A percentile compares a stretch with the other conserved stretches of the same genome.
phyloP scores from a whole-genome alignment of 2,797 vertebrate genomes.

The Coendou prehensilis region DNA sequence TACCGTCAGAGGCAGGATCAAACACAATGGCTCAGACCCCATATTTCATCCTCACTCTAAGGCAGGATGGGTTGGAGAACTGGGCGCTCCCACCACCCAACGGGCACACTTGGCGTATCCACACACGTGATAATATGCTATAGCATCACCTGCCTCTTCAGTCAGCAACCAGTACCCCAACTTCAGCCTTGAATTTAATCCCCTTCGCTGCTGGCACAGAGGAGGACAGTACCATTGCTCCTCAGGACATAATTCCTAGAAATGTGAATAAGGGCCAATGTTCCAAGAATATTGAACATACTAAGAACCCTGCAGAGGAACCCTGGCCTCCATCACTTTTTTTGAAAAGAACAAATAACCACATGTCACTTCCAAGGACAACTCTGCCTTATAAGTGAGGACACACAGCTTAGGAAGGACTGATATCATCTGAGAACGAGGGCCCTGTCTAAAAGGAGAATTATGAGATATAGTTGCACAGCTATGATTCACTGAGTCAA shows the following conservation, averaged over 20 bases:
- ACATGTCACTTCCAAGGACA: background rate
- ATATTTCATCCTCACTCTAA: background rate
- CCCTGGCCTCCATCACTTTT: background rate
- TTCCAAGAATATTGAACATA: background rate
- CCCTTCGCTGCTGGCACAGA: background rate
- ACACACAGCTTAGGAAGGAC: background rate
- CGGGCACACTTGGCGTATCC: too few relatives aligned
- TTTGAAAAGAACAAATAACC: background rate
- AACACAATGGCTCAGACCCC: background rate
- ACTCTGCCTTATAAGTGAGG: background rate
- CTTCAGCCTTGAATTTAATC: background rate
- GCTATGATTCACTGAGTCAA: background rate
- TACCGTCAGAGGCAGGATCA: background rate
- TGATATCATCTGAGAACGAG: background rate
- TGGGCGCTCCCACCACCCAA: too few relatives aligned
- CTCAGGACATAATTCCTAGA: background rate
- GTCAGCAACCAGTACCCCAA: too few relatives aligned
- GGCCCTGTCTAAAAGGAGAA: background rate
- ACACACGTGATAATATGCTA: background rate
- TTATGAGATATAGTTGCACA: background rate
- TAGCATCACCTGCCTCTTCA: background rate
- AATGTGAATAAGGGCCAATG: background rate
- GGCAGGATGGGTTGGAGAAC: background rate
- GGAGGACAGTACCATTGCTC: rapidly evolving
- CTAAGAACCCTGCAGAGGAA: background rate